Conservation (phyloP, 2,888 invertebrate genomes). For the Elysia crispata region DNA sequence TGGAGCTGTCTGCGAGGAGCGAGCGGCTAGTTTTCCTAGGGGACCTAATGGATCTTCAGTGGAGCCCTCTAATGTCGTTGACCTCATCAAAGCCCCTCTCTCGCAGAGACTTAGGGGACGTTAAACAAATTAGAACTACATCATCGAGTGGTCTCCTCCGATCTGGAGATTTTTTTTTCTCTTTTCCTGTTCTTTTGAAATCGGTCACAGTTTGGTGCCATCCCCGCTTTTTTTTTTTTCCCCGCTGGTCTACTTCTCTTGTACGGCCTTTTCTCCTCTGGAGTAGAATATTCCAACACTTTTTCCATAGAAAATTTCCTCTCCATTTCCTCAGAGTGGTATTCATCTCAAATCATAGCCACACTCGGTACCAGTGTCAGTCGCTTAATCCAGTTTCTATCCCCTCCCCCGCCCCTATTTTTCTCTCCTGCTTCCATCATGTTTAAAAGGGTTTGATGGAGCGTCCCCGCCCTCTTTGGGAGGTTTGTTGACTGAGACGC, state of each 20-base stretch:
- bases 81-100: slow-evolving; percentile 9
- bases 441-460: not conserved
- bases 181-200: not conserved
- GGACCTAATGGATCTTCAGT: slow-evolving; percentile 36
- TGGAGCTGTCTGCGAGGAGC: slow-evolving; percentile 22
- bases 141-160: not conserved
- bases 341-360: no score
- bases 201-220: no score
- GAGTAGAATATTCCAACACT: no score
- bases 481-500: slow-evolving; percentile 44
- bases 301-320: not conserved
- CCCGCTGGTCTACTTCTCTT: no score
- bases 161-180: no score
- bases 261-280: no score
- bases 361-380: not conserved
- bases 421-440: not conserved
- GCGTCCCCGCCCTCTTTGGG: not conserved
- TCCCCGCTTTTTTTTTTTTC: no score
- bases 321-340: not conserved
- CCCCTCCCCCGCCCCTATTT: not conserved
- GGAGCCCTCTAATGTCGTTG: slow-evolving; percentile 38
- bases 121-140: no score
- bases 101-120: no score
- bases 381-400: not conserved
- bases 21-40: slow-evolving; percentile 35